These are phyloP conservation scores for Hylaeus volcanicus DNA, from an alignment of 1,140 invertebrate species.

Conservation along the genomic window DNA sequence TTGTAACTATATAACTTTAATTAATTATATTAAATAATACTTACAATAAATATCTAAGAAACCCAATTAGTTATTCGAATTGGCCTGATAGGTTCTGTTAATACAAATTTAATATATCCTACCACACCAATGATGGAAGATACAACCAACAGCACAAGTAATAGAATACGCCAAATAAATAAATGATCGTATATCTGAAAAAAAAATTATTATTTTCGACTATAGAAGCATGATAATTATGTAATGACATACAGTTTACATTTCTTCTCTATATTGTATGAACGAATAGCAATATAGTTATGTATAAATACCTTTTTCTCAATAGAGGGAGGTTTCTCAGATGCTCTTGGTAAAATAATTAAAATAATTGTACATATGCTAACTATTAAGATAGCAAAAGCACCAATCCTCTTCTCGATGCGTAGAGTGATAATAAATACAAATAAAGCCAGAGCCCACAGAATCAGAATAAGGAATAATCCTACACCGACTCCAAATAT, in stretches of 20 bases:
- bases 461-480: slow-evolving; percentile 81
- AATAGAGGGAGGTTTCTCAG: slow-evolving; percentile 67
- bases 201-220: slow-evolving; percentile 25
- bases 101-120: slow-evolving; percentile 80
- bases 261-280: not conserved
- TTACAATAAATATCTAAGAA: slow-evolving; percentile 58
- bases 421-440: slow-evolving; percentile 82
- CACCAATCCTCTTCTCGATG: slow-evolving; percentile 81
- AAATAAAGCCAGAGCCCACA: slow-evolving; percentile 81
- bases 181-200: slow-evolving; percentile 83
- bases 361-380: slow-evolving; percentile 80
- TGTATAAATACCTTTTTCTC: slow-evolving; percentile 70
- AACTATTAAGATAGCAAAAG: slow-evolving; percentile 77
- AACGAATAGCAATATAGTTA: not conserved
- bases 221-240: not conserved
- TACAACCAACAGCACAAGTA: slow-evolving; percentile 78
- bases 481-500: slow-evolving; percentile 82
- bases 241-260: not conserved
- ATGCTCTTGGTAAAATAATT: slow-evolving; percentile 80
- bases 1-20: no score
- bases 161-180: slow-evolving; percentile 81
- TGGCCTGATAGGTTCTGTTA: slow-evolving; percentile 79
- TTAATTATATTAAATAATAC: not conserved
- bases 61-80: slow-evolving; percentile 77
- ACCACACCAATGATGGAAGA: slow-evolving; percentile 78